A percentile compares a stretch with the other conserved stretches of the same genome.
Conservation (phyloP, 1,140 invertebrate genomes). For the Anoplophora glabripennis region DNA sequence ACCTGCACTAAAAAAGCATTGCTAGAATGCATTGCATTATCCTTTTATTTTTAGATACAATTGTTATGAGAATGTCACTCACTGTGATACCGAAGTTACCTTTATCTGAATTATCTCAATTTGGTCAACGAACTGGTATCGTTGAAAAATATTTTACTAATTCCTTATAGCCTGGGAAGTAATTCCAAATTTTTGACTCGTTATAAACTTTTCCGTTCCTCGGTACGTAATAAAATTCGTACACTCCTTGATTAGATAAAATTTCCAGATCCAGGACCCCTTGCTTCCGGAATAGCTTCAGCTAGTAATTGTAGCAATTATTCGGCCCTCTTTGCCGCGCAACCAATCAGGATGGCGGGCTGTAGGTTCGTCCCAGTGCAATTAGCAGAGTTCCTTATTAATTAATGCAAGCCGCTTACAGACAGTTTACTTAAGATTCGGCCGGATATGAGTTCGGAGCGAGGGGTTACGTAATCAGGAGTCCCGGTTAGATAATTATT, state of each 20-base stretch:
- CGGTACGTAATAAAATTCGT: no score
- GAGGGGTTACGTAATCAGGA: slow-evolving; percentile 25
- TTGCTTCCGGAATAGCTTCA: slow-evolving; percentile 10
- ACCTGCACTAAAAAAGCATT: no score
- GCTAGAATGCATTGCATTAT: no score
- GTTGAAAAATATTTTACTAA: no score
- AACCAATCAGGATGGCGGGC: slow-evolving; percentile 34
- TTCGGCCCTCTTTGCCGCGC: slow-evolving; percentile 31
- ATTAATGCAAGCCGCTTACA: slow-evolving; percentile 48
- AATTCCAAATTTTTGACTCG: no score
- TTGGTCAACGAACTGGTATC: no score
- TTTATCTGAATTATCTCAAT: no score
- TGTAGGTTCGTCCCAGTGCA: slow-evolving; percentile 44
- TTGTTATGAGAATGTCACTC: no score
- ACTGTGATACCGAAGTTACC: no score
- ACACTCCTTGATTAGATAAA: slow-evolving; percentile 5
- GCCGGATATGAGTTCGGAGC: slow-evolving; percentile 42
- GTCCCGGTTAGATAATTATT: slow-evolving; percentile 40
- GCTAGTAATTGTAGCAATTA: slow-evolving; percentile 35
- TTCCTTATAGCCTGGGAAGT: no score
- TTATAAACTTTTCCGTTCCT: no score
- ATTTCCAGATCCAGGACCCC: slow-evolving; percentile 7
- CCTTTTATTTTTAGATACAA: no score
- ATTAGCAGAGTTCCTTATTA: slow-evolving; percentile 50
- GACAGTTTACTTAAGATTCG: slow-evolving; percentile 45